Conservation (phyloP, 1,140 invertebrate species). For the Rhynchophorus ferrugineus region DNA sequence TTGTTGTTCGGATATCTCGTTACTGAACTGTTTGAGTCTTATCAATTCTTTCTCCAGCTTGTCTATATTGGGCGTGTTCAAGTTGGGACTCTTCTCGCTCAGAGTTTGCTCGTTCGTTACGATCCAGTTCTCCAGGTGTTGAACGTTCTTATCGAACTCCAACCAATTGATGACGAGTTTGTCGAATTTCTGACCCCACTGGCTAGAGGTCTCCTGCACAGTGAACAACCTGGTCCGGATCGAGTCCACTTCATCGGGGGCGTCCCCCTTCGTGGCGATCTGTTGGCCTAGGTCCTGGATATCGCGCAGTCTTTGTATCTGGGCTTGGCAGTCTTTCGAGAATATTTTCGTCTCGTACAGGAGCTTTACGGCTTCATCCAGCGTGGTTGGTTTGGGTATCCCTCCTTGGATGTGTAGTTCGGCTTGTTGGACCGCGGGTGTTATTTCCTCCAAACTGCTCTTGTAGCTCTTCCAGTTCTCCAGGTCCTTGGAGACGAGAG, state of each 20-base stretch:
- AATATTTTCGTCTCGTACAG: constrained; percentile 61
- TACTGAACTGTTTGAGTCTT: constrained; percentile 67
- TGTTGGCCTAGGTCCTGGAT: constrained; percentile 64
- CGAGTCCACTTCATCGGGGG: constrained; percentile 73
- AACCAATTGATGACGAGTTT: constrained; percentile 74
- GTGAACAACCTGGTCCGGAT: constrained; percentile 70
- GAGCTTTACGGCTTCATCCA: constrained; percentile 72
- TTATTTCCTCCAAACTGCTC: constrained; percentile 65
- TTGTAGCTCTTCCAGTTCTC: constrained; percentile 82
- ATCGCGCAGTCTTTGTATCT: constrained; percentile 64
- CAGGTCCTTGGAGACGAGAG: constrained; percentile 66
- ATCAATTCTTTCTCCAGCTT: constrained; percentile 66
- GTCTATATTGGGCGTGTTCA: constrained; percentile 58
- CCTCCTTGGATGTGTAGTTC: constrained; percentile 68
- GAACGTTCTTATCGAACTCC: constrained; percentile 63
- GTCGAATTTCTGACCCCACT: constrained; percentile 68
- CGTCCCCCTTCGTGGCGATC: constrained; percentile 62
- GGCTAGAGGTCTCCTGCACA: constrained; percentile 63
- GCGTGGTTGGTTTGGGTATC: constrained; percentile 62
- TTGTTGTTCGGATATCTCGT: constrained; percentile 74
- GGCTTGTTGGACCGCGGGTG: constrained; percentile 81
- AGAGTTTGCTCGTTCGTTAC: constrained; percentile 55
- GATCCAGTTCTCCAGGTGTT: constrained; percentile 68
- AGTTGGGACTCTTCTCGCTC: constrained; percentile 47
- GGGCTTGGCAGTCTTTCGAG: constrained; percentile 67